These are phyloP conservation scores for Corvus cornix DNA, from an alignment of 2,113 vertebrate species.

Conservation along the genomic window DNA sequence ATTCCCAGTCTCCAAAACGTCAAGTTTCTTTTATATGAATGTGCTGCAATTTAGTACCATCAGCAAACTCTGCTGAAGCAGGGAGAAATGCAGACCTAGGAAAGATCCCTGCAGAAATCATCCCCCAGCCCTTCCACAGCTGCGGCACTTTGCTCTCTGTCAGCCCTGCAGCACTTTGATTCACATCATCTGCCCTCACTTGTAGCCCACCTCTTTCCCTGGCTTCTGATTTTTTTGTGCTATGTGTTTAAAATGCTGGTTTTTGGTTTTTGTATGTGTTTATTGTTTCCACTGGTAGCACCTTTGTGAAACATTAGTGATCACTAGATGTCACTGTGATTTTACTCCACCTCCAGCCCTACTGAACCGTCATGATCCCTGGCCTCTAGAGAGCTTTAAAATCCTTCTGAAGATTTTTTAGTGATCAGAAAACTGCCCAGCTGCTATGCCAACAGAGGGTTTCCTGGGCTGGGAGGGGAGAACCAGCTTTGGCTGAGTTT, in stretches of 20 bases:
- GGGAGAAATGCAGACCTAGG: neutral
- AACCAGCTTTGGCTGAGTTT: neutral
- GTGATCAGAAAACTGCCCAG: neutral
- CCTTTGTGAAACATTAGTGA: neutral
- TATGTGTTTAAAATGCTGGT: neutral
- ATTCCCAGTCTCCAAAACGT: neutral
- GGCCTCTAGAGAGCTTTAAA: neutral
- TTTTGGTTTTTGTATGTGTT: neutral
- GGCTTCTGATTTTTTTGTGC: neutral
- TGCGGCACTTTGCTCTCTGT: neutral
- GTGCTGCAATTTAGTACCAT: conserved; percentile 25
- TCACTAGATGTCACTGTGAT: conserved; percentile 60
- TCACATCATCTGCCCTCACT: neutral
- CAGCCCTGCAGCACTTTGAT: neutral
- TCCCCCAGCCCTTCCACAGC: neutral
- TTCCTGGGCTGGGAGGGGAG: neutral
- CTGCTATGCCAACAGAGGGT: neutral
- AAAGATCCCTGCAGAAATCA: neutral
- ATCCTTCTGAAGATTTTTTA: neutral
- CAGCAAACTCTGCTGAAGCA: neutral
- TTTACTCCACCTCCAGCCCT: neutral
- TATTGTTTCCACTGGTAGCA: neutral
- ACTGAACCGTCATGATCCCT: neutral
- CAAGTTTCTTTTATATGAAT: neutral
- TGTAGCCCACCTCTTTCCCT: neutral